Percentiles rank a stretch among this genome's conserved stretches.
phyloP scores from a whole-genome alignment of 2,797 vertebrate genomes.

The Jordanella pulchra region DNA sequence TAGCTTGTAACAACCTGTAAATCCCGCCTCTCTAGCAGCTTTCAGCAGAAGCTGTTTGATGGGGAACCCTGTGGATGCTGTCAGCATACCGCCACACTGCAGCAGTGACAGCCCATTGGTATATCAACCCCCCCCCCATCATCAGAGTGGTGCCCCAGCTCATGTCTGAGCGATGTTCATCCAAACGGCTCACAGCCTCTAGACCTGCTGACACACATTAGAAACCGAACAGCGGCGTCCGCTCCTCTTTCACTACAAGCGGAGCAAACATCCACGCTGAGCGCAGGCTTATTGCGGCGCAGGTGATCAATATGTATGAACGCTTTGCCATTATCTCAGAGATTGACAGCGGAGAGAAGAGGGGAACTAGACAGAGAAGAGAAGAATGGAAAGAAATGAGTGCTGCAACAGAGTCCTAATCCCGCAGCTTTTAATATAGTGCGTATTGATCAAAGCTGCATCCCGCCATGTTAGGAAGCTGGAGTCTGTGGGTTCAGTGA shows the following conservation, averaged over 20 bases:
- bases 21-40: background rate
- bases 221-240: background rate
- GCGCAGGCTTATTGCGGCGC: conserved; percentile 31
- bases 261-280: conserved; percentile 22
- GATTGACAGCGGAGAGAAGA: background rate
- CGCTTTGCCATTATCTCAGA: conserved; percentile 17
- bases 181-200: conserved; percentile 5
- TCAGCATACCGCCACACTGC: conserved; percentile 11
- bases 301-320: conserved; percentile 53
- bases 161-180: conserved; percentile 39
- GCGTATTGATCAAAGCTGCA: conserved; percentile 33
- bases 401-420: conserved; percentile 13
- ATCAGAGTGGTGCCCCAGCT: conserved; percentile 4
- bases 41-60: conserved; percentile 9
- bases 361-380: background rate
- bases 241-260: conserved; percentile 6
- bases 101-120: conserved; percentile 1
- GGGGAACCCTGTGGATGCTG: conserved; percentile 34
- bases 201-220: conserved; percentile 19
- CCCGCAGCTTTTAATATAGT: conserved; percentile 46
- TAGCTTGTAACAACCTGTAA: background rate
- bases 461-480: conserved; percentile 15
- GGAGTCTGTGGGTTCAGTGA: background rate
- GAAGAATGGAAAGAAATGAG: background rate
- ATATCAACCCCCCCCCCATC: conserved; percentile 1